Percentiles rank a stretch among this genome's conserved stretches.
Evolutionary conservation across 2,888 invertebrate genomes (phyloP).

Genomic region (Ormyrus pomaceus): DNA sequence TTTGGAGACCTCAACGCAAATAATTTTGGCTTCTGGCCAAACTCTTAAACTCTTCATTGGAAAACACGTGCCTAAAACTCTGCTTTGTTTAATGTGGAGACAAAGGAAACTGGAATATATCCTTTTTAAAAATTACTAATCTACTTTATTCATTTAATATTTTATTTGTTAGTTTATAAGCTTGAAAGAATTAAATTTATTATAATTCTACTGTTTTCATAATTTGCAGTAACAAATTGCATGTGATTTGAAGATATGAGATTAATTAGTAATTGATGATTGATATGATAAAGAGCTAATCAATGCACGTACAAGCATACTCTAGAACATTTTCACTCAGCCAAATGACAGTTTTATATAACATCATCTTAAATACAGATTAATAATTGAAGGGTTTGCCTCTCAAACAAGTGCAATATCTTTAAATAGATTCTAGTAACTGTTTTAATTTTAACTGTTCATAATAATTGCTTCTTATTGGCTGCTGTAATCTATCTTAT

Average conservation of each 20-base stretch:
- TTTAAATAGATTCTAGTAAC: slow-evolving; percentile 29
- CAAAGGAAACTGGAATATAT: slow-evolving; percentile 43
- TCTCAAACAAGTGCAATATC: slow-evolving; percentile 12
- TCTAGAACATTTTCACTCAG: no score
- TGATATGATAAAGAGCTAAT: neutral
- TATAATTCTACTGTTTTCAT: no score
- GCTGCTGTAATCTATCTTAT: slow-evolving; percentile 36
- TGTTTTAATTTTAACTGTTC: slow-evolving; percentile 2
- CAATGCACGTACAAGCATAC: no score
- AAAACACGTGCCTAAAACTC: slow-evolving; percentile 52
- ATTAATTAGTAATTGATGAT: neutral
- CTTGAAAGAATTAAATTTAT: neutral
- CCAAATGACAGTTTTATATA: neutral
- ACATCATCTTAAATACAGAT: neutral
- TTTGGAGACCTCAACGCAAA: slow-evolving; percentile 59
- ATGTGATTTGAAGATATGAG: neutral
- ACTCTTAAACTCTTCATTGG: slow-evolving; percentile 48
- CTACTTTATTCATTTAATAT: neutral
- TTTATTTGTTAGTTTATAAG: neutral
- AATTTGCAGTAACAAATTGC: neutral
- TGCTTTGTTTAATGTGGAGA: slow-evolving; percentile 46
- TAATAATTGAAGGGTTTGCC: slow-evolving; percentile 3
- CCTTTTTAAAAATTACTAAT: slow-evolving; percentile 15
- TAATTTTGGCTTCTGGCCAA: slow-evolving; percentile 59
- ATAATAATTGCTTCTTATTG: slow-evolving; percentile 21